Evolutionary conservation across 2,797 vertebrate species (phyloP), one percentile per base, ranked within the genome.

Genomic region (Falco naumanni): DNA sequence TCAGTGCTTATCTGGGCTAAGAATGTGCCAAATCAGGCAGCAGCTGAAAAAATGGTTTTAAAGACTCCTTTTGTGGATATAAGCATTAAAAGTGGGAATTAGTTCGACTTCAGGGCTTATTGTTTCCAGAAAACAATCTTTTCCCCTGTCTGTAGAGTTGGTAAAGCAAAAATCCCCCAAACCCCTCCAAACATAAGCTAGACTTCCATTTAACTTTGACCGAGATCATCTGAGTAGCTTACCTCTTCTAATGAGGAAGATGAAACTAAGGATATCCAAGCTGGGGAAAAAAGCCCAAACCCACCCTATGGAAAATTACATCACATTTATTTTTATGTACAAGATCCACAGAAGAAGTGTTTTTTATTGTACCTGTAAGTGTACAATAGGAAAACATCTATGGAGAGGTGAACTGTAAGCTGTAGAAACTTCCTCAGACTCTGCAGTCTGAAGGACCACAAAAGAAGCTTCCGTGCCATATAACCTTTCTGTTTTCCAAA

Each of bases 401-500:
- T 39, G 22, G 57, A 84, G 33, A 79, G 14, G 7, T 45, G 45
- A 96, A 31, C 19, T 84, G 18, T 20, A 82, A 89, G 12, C 33
- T 43, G 24, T 8, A 63, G 60, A 86, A 91, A 77, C 43, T 70
- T 95, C 54, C 54, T 50, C 59, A 78, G 61, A 56, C 25, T 76
- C 33, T 50, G 60, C 57, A 60, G 37, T 34, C 21, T 71, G 15
- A 71, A 89, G 69, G 43, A 88, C 80, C 34, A 59, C 20, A 43
- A 87, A 90, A 89, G 77, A 87, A 91, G 61, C 65, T 14, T 56
- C 45, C 92, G 83, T 74, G 51, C 48, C 16, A 3, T 69, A 60
- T 69, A 81, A 93, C 24, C 25, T 93, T 94, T 88, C 82, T 89
- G 70, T 87, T 96, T 89, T 60, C 74, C 87, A 65, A 87, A 87